These are phyloP conservation scores for Lasioglossum villosulum DNA, from an alignment of 2,888 invertebrate genomes.

Conservation along the genomic window DNA sequence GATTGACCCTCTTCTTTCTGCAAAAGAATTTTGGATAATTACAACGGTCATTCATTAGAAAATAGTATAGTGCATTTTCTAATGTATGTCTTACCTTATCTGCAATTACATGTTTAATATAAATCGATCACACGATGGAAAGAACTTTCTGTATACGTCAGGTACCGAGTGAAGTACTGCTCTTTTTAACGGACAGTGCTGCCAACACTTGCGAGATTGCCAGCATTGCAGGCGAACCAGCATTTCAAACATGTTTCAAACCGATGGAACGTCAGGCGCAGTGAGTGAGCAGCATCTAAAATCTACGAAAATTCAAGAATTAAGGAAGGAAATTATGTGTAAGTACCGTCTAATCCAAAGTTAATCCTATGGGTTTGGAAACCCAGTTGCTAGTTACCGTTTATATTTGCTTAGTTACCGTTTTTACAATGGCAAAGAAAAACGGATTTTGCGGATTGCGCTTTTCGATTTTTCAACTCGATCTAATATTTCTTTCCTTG, in stretches of 20 bases:
- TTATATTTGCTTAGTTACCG: too few species aligned
- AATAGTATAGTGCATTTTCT: neutral
- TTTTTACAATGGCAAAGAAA: too few species aligned
- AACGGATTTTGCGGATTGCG: too few species aligned
- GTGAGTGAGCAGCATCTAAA: neutral
- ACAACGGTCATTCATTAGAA: neutral
- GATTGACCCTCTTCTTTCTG: conserved; percentile 47
- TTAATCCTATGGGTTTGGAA: too few species aligned
- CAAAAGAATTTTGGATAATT: conserved; percentile 35
- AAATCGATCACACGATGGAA: conserved; percentile 51
- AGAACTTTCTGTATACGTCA: conserved; percentile 53
- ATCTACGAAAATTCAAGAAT: neutral
- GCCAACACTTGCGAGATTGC: conserved; percentile 41
- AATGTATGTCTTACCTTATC: conserved; percentile 43
- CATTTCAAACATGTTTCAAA: neutral
- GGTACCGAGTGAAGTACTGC: conserved; percentile 51
- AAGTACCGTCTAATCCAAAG: neutral
- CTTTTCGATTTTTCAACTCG: too few species aligned
- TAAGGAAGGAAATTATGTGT: neutral
- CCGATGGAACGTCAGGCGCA: neutral
- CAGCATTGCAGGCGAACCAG: neutral
- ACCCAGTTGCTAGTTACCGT: too few species aligned
- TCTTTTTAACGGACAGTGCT: conserved; percentile 31
- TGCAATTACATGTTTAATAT: conserved; percentile 64
- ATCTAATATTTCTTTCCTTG: too few species aligned